phyloP scores from a whole-genome alignment of 2,888 invertebrate species.

The Conchocele bisecta region DNA sequence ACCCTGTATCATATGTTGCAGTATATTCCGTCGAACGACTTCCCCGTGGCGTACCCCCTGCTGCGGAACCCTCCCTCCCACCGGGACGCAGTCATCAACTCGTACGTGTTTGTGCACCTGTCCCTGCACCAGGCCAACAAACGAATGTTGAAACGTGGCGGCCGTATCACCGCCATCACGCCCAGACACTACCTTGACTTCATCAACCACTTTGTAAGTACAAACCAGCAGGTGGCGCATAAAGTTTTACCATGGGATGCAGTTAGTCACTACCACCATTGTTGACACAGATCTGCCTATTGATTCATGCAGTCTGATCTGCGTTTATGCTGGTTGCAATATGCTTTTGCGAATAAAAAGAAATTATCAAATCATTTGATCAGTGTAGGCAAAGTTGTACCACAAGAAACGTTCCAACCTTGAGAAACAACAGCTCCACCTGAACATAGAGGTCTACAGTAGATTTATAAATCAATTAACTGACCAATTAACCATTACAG shows the following conservation, averaged over 20 bases:
- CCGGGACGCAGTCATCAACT: constrained; percentile 98
- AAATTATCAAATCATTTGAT: too few relatives aligned
- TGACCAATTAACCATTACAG: too few relatives aligned
- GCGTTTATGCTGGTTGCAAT: too few relatives aligned
- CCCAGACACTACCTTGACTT: constrained; percentile 99
- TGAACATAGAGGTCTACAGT: constrained; percentile 99
- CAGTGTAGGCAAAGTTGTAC: constrained; percentile 90
- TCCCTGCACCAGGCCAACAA: constrained; percentile 97
- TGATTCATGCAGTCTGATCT: too few relatives aligned
- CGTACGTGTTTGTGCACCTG: constrained; percentile 98
- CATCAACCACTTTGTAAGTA: constrained; percentile 96
- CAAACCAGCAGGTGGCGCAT: too few relatives aligned
- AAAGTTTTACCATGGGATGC: too few relatives aligned
- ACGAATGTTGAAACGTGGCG: constrained; percentile 94
- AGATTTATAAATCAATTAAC: too few relatives aligned
- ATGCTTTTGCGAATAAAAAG: too few relatives aligned
- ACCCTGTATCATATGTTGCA: too few relatives aligned
- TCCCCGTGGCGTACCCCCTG: constrained; percentile 92
- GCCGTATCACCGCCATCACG: constrained; percentile 98
- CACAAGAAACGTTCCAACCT: constrained; percentile 98
- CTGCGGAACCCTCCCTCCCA: constrained; percentile 88
- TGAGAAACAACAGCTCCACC: constrained; percentile 98
- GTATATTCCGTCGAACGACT: constrained; percentile 94
- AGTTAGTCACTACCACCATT: not conserved
- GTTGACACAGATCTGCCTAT: not conserved